These are phyloP conservation scores for Iselma pallidipennis DNA, from an alignment of 2,888 invertebrate species.

Conservation along the genomic window DNA sequence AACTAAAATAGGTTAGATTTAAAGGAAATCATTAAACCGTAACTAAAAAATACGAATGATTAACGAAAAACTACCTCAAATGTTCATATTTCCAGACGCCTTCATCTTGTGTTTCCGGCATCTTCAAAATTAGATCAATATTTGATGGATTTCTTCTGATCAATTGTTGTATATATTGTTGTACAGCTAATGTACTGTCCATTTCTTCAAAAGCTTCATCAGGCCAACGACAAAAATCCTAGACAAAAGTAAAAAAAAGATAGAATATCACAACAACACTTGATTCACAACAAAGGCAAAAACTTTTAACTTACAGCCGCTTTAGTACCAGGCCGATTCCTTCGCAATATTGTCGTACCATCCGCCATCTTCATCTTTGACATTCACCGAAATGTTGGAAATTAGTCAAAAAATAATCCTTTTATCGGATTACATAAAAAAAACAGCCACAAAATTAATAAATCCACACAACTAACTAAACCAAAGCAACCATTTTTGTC, in stretches of 20 bases:
- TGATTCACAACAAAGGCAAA: neutral
- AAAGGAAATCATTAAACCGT: too few relatives aligned
- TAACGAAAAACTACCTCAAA: slow-evolving; percentile 67
- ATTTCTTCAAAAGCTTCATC: slow-evolving; percentile 99
- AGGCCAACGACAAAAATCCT: slow-evolving; percentile 98
- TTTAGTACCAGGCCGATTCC: slow-evolving; percentile 91
- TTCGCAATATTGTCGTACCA: slow-evolving; percentile 77
- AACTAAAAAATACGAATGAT: too few relatives aligned
- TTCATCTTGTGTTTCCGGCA: slow-evolving; percentile 97
- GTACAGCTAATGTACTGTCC: slow-evolving; percentile 98
- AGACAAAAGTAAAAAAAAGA: slow-evolving; percentile 30
- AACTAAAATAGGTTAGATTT: too few relatives aligned
- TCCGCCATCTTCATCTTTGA: slow-evolving; percentile 82
- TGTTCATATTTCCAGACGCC: slow-evolving; percentile 99
- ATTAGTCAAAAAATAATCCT: neutral
- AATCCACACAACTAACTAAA: neutral
- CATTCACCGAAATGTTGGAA: slow-evolving; percentile 21
- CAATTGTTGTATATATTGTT: slow-evolving; percentile 98
- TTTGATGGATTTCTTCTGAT: slow-evolving; percentile 92
- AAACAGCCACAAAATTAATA: neutral
- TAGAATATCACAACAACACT: neutral
- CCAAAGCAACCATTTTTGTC: neutral
- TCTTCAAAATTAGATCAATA: slow-evolving; percentile 91
- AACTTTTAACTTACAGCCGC: slow-evolving; percentile 66
- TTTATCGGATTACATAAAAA: neutral